Evolutionary conservation across 2,888 invertebrate species (phyloP).

Genomic region (Corbicula japonica): DNA sequence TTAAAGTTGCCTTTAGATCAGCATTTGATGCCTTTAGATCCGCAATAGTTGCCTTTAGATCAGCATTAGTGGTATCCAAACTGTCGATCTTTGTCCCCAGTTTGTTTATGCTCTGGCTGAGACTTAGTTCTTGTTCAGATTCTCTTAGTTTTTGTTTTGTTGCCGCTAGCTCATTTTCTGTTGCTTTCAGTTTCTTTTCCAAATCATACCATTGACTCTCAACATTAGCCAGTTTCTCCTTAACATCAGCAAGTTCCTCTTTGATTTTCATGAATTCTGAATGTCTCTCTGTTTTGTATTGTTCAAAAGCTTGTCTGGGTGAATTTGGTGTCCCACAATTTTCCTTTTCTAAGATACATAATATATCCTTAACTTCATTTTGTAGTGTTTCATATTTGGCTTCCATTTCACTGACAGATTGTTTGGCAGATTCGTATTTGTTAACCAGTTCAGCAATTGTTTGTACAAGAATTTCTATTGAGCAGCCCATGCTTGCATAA

Average conservation of each 20-base stretch:
- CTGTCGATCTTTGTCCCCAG: too few species aligned
- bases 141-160: constrained; percentile 30
- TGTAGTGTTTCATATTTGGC: constrained; percentile 40
- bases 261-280: constrained; percentile 22
- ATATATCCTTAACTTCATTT: constrained; percentile 53
- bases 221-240: constrained; percentile 29
- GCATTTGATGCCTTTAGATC: too few species aligned
- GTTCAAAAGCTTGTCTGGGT: constrained; percentile 49
- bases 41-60: too few species aligned
- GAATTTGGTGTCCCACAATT: constrained; percentile 37
- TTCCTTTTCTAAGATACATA: constrained; percentile 46
- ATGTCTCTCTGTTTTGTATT: constrained; percentile 30
- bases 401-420: constrained; percentile 36
- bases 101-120: too few species aligned
- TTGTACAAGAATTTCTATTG: constrained; percentile 10
- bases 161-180: constrained; percentile 39
- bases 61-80: too few species aligned
- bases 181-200: constrained; percentile 39
- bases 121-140: constrained; percentile 33
- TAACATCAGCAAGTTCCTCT: constrained; percentile 36
- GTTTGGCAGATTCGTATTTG: constrained; percentile 53
- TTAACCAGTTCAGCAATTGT: constrained; percentile 23
- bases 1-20: too few species aligned
- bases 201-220: constrained; percentile 34
- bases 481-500: constrained; percentile 39